Evolutionary conservation across 2,113 vertebrate genomes (phyloP).

Genomic region (Caranx ignobilis): DNA sequence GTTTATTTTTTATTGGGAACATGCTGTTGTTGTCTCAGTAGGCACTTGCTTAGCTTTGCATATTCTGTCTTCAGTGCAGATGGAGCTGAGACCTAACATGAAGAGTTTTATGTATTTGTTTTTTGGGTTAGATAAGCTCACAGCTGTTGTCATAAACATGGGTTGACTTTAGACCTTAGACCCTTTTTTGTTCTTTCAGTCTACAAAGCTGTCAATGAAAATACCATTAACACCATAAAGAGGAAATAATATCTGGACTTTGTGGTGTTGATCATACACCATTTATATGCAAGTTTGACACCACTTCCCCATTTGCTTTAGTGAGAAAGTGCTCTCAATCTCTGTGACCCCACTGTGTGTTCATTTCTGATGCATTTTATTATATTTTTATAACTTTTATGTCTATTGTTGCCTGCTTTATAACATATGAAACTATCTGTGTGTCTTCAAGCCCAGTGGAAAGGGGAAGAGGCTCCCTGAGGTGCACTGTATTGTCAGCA

Average conservation of each 20-base stretch:
- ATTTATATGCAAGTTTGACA: too few species aligned
- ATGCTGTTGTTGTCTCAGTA: neutral
- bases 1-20: neutral
- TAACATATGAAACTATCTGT: constrained; percentile 40
- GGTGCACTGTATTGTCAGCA: constrained; percentile 97
- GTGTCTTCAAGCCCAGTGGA: constrained; percentile 85
- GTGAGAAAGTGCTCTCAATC: too few species aligned
- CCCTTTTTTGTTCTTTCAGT: neutral
- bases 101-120: neutral
- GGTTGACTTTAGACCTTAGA: constrained; percentile 3
- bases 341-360: neutral
- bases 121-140: neutral
- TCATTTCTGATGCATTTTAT: neutral
- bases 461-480: constrained; percentile 96
- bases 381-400: neutral
- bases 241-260: neutral
- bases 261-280: neutral
- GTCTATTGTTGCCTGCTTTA: neutral
- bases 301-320: too few species aligned
- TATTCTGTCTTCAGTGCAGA: constrained; percentile 14
- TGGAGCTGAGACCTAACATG: neutral
- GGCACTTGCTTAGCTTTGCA: neutral
- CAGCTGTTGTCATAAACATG: neutral
- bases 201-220: neutral
- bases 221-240: neutral